Evolutionary conservation across 2,888 invertebrate species (phyloP).

Genomic region (Apoda limacodes): DNA sequence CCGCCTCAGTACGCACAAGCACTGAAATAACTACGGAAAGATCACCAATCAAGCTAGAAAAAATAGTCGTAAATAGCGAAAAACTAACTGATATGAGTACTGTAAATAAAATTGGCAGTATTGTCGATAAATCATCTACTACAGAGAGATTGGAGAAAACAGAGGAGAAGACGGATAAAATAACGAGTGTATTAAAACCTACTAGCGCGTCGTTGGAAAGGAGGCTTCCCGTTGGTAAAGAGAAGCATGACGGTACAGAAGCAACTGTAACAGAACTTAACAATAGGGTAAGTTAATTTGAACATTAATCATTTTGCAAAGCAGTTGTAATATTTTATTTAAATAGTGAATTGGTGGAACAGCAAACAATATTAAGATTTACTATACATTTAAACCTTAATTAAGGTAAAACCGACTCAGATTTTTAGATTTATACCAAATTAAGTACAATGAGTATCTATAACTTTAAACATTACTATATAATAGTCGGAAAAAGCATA

Average conservation of each 20-base stretch:
- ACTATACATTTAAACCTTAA: not conserved
- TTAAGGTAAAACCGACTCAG: too few species aligned
- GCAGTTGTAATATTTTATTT: too few species aligned
- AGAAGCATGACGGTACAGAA: conserved; percentile 35
- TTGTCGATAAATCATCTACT: conserved; percentile 28
- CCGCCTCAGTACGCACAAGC: conserved; percentile 1
- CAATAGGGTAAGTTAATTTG: conserved; percentile 62
- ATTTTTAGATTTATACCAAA: too few species aligned
- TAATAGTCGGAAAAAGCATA: too few species aligned
- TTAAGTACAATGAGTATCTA: too few species aligned
- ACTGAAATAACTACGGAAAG: not conserved
- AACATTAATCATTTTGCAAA: too few species aligned
- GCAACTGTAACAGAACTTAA: conserved; percentile 56
- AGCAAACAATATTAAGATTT: not conserved
- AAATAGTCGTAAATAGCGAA: conserved; percentile 22
- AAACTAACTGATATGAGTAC: conserved; percentile 26
- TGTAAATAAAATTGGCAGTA: conserved; percentile 20
- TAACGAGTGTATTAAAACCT: conserved; percentile 16
- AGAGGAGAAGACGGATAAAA: conserved; percentile 26
- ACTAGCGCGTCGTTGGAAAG: conserved; percentile 41
- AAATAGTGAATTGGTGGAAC: too few species aligned
- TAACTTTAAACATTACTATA: too few species aligned
- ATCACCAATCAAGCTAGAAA: too few species aligned
- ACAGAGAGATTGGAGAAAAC: conserved; percentile 33
- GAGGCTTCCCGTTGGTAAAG: conserved; percentile 27